Evolutionary conservation across 2,113 vertebrate genomes (phyloP).

Genomic region (Cephalopholis sonnerati): DNA sequence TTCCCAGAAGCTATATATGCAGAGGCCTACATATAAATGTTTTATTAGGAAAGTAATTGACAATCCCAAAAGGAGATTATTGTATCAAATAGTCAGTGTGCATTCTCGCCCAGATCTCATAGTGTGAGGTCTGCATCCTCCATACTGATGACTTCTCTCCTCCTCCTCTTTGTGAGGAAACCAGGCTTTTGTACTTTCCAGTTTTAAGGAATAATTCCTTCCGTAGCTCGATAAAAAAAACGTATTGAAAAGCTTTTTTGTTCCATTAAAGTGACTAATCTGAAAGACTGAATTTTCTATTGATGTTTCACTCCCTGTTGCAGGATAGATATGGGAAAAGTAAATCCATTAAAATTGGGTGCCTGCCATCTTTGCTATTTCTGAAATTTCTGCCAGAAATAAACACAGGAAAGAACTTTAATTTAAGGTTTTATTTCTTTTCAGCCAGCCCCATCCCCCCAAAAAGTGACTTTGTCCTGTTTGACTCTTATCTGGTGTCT

Average conservation of each 20-base stretch:
- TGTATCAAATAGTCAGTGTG: constrained; percentile 49
- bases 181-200: constrained; percentile 25
- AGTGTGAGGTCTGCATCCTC: constrained; percentile 4
- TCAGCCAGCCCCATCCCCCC: not conserved
- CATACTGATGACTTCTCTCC: constrained; percentile 43
- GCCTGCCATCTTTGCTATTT: constrained; percentile 19
- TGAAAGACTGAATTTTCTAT: not conserved
- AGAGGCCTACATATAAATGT: constrained; percentile 55
- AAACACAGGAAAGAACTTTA: not conserved
- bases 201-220: constrained; percentile 10
- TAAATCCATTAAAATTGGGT: constrained; percentile 11
- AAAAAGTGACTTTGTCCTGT: not conserved
- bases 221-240: constrained; percentile 13
- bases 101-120: constrained; percentile 29
- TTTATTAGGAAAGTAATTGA: constrained; percentile 68
- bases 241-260: constrained; percentile 15
- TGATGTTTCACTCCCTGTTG: constrained; percentile 24
- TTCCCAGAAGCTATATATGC: constrained; percentile 36
- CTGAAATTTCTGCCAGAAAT: not conserved
- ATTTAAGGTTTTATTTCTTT: not conserved
- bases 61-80: constrained; percentile 65
- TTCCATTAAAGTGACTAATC: constrained; percentile 32
- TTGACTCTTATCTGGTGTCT: not conserved
- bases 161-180: not conserved
- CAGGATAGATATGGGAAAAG: not conserved